Conservation (phyloP, 2,888 invertebrate species). For the Hyalella azteca region DNA sequence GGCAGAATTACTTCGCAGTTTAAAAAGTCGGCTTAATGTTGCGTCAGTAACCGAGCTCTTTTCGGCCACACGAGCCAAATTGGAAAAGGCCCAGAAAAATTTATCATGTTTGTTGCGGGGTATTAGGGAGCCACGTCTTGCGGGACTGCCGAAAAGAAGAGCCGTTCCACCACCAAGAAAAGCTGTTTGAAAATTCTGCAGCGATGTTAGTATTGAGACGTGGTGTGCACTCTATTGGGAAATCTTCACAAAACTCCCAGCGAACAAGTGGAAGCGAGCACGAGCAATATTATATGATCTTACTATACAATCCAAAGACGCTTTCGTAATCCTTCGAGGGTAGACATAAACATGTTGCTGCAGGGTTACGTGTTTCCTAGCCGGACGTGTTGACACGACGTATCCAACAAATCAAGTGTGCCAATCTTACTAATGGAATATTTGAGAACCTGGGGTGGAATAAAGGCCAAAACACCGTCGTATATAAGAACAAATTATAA, state of each 20-base stretch:
- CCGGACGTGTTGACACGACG: too few species aligned
- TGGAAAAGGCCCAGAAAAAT: constrained; percentile 5
- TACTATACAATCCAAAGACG: too few species aligned
- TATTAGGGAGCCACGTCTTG: background rate
- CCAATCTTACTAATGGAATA: too few species aligned
- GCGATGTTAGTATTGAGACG: constrained; percentile 20
- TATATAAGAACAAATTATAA: too few species aligned
- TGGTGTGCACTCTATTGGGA: constrained; percentile 22
- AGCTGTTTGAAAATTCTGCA: constrained; percentile 27
- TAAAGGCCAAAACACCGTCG: too few species aligned
- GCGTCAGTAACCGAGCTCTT: background rate
- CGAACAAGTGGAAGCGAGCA: too few species aligned
- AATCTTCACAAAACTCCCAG: constrained; percentile 21
- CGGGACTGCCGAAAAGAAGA: background rate
- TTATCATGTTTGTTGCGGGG: constrained; percentile 7
- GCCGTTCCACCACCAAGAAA: background rate
- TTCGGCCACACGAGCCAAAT: background rate
- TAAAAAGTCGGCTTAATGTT: background rate
- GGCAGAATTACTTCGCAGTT: background rate
- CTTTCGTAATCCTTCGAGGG: too few species aligned
- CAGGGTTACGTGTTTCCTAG: too few species aligned
- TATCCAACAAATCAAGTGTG: too few species aligned
- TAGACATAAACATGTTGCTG: too few species aligned
- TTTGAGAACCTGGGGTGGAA: too few species aligned
- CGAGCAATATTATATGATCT: background rate